These are phyloP conservation scores for Myopa tessellatipennis DNA, from an alignment of 2,888 invertebrate species.

Conservation along the genomic window DNA sequence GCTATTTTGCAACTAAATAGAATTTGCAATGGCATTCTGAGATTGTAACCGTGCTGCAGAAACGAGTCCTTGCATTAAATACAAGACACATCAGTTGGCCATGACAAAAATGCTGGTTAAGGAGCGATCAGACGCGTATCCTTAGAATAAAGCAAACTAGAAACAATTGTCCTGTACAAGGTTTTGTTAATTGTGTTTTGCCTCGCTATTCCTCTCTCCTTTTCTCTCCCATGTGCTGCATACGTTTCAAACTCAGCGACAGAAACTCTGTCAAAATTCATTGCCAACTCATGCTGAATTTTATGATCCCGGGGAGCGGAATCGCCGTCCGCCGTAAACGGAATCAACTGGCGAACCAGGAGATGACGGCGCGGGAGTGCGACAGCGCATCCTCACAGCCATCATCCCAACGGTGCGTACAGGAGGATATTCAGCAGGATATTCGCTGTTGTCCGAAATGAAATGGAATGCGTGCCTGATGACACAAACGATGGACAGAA, in stretches of 20 bases:
- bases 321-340: background rate
- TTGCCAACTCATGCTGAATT: slow-evolving; percentile 23
- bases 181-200: background rate
- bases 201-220: background rate
- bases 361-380: background rate
- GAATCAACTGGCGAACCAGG: background rate
- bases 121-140: slow-evolving; percentile 44
- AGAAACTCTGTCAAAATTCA: slow-evolving; percentile 6
- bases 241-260: slow-evolving; percentile 1
- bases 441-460: slow-evolving; percentile 22
- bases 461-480: slow-evolving; percentile 13
- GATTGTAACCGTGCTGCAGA: too few species aligned
- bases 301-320: background rate
- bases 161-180: background rate
- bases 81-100: slow-evolving; percentile 44
- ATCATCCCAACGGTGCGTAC: slow-evolving; percentile 37
- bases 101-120: slow-evolving; percentile 59
- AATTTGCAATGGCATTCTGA: too few species aligned
- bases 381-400: background rate
- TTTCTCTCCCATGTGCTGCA: background rate
- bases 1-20: too few species aligned
- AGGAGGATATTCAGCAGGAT: slow-evolving; percentile 51
- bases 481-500: background rate
- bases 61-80: background rate
- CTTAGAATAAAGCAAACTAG: background rate